Evolutionary conservation across 1,140 invertebrate species (phyloP).

Genomic region (Paraescarpia echinospica): DNA sequence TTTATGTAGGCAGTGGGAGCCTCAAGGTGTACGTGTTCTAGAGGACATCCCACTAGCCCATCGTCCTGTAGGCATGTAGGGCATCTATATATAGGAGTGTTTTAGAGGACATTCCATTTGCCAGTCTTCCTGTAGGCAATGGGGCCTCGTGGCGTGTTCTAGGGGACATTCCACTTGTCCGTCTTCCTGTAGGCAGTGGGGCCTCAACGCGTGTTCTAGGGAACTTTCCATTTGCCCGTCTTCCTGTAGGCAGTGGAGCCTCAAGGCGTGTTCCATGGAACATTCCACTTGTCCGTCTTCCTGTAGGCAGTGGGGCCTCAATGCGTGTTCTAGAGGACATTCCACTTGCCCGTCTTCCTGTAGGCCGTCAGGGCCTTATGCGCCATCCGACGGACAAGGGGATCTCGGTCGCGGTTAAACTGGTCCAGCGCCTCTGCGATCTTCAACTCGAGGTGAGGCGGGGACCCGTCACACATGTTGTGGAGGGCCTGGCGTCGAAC

Average conservation of each 20-base stretch:
- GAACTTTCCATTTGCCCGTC: conserved; percentile 55
- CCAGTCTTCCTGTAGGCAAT: too few species aligned
- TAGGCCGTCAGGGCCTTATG: conserved; percentile 50
- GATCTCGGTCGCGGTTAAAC: conserved; percentile 49
- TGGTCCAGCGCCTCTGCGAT: conserved; percentile 46
- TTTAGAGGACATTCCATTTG: conserved; percentile 26
- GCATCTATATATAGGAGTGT: conserved; percentile 37
- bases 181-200: conserved; percentile 46
- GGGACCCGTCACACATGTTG: conserved; percentile 54
- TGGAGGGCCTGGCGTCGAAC: conserved; percentile 51
- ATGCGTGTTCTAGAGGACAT: conserved; percentile 37
- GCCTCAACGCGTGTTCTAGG: conserved; percentile 32
- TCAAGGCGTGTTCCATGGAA: conserved; percentile 49
- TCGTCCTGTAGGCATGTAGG: conserved; percentile 45
- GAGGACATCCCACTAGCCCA: conserved; percentile 37
- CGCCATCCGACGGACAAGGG: conserved; percentile 47
- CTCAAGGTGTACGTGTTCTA: too few species aligned
- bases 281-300: conserved; percentile 11
- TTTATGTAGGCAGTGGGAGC: too few species aligned
- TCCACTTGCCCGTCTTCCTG: conserved; percentile 52
- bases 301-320: conserved; percentile 27
- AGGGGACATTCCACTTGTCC: conserved; percentile 35
- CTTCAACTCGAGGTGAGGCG: conserved; percentile 45
- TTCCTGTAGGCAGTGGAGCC: conserved; percentile 45
- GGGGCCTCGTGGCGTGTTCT: too few species aligned